Percentiles rank a stretch among this genome's conserved stretches.
Conservation (phyloP, 1,140 invertebrate species). For the Lerema accius region DNA sequence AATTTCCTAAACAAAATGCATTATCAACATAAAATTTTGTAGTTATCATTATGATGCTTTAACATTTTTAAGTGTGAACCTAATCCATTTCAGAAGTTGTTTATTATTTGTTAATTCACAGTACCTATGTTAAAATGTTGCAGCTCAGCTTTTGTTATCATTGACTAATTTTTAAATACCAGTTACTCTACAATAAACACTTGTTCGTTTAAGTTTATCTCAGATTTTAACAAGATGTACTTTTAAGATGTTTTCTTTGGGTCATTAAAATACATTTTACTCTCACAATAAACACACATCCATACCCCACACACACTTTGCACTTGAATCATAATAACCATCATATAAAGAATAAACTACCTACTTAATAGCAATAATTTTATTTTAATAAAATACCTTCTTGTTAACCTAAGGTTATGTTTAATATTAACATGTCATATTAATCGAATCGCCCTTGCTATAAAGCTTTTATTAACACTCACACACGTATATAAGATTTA, state of each 20-base stretch:
- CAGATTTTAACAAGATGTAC: constrained; percentile 36
- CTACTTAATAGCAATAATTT: constrained; percentile 1
- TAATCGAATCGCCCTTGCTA: constrained; percentile 37
- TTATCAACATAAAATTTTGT: not conserved
- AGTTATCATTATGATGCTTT: constrained; percentile 5
- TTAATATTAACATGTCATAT: constrained; percentile 13
- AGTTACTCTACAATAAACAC: constrained; percentile 62
- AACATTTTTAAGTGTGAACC: constrained; percentile 46
- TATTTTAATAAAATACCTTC: not conserved
- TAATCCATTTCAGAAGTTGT: constrained; percentile 57
- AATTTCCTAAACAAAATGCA: not conserved
- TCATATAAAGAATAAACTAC: constrained; percentile 6
- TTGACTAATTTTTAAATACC: constrained; percentile 67
- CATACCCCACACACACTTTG: constrained; percentile 33
- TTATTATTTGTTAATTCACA: constrained; percentile 40
- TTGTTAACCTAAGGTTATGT: constrained; percentile 9
- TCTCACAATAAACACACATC: constrained; percentile 13
- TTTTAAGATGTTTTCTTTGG: constrained; percentile 80
- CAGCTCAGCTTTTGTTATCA: constrained; percentile 71
- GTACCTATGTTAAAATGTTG: constrained; percentile 70
- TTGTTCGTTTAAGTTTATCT: constrained; percentile 38
- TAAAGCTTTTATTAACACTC: constrained; percentile 56
- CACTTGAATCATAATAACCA: constrained; percentile 10
- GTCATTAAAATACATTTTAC: constrained; percentile 26
- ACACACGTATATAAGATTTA: constrained; percentile 37